A percentile compares a stretch with the other conserved stretches of the same genome.
Evolutionary conservation across 2,888 invertebrate genomes (phyloP).

Genomic region (Ichneumon xanthorius): DNA sequence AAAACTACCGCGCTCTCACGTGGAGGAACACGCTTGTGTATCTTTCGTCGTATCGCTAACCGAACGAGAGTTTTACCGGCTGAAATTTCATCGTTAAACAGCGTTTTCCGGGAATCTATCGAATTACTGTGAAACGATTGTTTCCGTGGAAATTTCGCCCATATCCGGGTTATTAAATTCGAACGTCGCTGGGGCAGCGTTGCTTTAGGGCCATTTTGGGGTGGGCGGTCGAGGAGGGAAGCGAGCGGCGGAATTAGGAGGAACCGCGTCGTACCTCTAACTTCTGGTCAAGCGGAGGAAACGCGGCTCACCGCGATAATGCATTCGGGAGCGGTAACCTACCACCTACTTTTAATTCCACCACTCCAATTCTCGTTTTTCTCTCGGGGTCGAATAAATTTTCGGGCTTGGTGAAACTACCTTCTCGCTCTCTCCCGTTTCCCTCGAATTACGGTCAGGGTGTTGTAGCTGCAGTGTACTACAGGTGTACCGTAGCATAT

Average conservation of each 20-base stretch:
- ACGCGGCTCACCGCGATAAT: slow-evolving; percentile 69
- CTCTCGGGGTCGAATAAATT: slow-evolving; percentile 72
- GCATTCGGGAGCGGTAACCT: slow-evolving; percentile 75
- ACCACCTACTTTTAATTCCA: slow-evolving; percentile 77
- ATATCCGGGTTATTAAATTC: slow-evolving; percentile 8
- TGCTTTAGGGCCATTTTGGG: neutral
- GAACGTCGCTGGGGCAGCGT: neutral
- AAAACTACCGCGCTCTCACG: neutral
- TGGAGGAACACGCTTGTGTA: too few species aligned
- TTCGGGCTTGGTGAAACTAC: slow-evolving; percentile 49
- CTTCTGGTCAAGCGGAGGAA: slow-evolving; percentile 40
- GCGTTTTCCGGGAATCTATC: slow-evolving; percentile 4
- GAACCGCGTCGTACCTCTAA: slow-evolving; percentile 4
- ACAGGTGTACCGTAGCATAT: slow-evolving; percentile 30
- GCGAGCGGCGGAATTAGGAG: slow-evolving; percentile 9
- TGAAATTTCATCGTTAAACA: neutral
- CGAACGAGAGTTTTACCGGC: too few species aligned
- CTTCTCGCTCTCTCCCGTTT: slow-evolving; percentile 41
- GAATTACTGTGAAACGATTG: neutral
- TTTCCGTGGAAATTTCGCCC: neutral
- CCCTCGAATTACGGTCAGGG: slow-evolving; percentile 62
- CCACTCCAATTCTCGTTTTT: slow-evolving; percentile 51
- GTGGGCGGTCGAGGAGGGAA: neutral
- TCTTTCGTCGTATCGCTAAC: too few species aligned
- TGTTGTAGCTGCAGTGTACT: slow-evolving; percentile 27